Base-by-base conservation (phyloP, 1,140 invertebrate species). In the Nomia melanderi region DNA sequence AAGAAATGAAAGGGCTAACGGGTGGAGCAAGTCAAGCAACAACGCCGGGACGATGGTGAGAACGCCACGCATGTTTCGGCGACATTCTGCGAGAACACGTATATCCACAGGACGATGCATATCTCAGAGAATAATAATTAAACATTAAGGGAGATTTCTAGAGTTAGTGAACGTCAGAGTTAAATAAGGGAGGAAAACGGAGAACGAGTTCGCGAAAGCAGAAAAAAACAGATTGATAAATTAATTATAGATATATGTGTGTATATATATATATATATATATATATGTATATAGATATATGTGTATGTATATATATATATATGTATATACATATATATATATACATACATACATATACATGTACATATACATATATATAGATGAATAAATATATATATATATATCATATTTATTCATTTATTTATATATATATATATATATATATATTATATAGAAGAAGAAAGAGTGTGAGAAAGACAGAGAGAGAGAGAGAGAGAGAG, bases 81-180 rank as follows among this genome's bases (percentile, higher is more conserved):
- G 56, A 53, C 63, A 65, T 47, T 78, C 47, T 57, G 72, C 78
- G 65, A 71, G 66, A 50, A 73, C 57, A 78, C 79, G 70, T 78
- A 85, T 64, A 85, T 71, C 71, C 84, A 90, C 85, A 91, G 88
- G 90, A 92, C 91, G 91, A 92, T 92, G 92, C 91, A 92, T 92
- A 92, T 92, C 91, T 91, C 89, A 91, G 89, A 92, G 88, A 91
- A 92, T 92, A 92, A 92, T 92, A 92, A 92, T 76, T 92, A 92
- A 90, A 88, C 78, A 66, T 62, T 92, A 92, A 91, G 90, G 77
- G 81, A 79, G 82, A 90, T 89, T 39, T 90, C 85, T 82, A 88
- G 67, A 86, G 85, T 83, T 81, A 79, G 77, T 77, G 82, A 59
- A 77, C 57, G 79, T 66, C 78, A 76, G 81, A 79, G 39, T 73